Evolutionary conservation across 1,140 invertebrate genomes (phyloP).

Genomic region (Panagrolaimus sp.): DNA sequence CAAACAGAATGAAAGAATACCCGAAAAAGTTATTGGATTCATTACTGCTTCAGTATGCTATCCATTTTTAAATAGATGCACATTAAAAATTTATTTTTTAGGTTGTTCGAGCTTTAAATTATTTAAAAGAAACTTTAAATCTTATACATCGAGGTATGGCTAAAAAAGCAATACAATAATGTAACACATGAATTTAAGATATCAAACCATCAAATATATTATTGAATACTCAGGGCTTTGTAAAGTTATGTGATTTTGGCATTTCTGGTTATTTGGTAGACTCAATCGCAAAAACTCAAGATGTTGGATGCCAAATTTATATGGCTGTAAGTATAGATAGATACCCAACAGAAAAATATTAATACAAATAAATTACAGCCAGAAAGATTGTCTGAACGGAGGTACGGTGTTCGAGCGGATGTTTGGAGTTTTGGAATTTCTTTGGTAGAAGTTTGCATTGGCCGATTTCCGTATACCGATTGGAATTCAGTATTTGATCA

Average conservation of each 20-base stretch:
- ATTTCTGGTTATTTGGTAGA: slow-evolving; percentile 5
- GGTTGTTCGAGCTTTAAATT: slow-evolving; percentile 44
- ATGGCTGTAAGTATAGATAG: slow-evolving; percentile 7
- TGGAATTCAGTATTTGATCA: slow-evolving; percentile 27
- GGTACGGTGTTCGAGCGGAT: slow-evolving; percentile 19
- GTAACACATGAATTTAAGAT: slow-evolving; percentile 64
- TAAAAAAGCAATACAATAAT: neutral
- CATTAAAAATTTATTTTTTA: slow-evolving; percentile 19
- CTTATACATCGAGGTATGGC: slow-evolving; percentile 43
- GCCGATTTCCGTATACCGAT: slow-evolving; percentile 18
- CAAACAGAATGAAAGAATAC: slow-evolving; percentile 65
- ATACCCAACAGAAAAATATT: neutral
- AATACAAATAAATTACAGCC: neutral
- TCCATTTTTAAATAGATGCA: neutral
- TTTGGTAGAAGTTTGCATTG: slow-evolving; percentile 25
- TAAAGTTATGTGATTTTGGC: slow-evolving; percentile 89
- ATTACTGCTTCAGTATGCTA: slow-evolving; percentile 73
- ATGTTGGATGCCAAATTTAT: slow-evolving; percentile 16
- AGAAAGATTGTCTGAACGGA: neutral
- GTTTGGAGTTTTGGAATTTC: slow-evolving; percentile 13
- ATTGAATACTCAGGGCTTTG: slow-evolving; percentile 76
- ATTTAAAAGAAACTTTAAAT: slow-evolving; percentile 45
- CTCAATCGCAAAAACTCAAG: slow-evolving; percentile 1
- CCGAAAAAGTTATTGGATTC: slow-evolving; percentile 82
- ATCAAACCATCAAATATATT: slow-evolving; percentile 97